Evolutionary conservation across 2,113 vertebrate genomes (phyloP), one percentile per base, ranked within the genome.

Genomic region (Petrocephalus microphthalmus): DNA sequence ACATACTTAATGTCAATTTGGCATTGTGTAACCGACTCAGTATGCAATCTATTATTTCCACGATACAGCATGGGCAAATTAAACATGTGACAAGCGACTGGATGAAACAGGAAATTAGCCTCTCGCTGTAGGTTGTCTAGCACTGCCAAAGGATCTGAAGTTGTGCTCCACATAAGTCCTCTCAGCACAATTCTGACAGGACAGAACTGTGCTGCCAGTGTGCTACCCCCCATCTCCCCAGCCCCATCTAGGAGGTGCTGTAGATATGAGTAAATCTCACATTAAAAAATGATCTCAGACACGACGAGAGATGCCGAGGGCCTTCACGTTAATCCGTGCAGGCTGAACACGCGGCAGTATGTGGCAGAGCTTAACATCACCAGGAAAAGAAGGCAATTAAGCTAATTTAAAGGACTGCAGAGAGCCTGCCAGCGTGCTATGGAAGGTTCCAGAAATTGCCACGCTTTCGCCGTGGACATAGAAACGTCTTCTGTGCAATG

Each of bases 331-430:
- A 92, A 91, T 92, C 89, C 89, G 25, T 88, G n/a, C 88, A 25
- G 89, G 89, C 92, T 91, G 90, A 25, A 15, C 88, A 56, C 0
- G 22, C 91, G 47, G 37, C n/a, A 78, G 49, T 29, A 20, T 20
- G 49, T 57, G 89, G 87, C 90, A 52, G 47, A 78, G 89, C 89
- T 74, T 90, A 88, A 90, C 89, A 88, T 92, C 90, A 67, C 81
- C 89, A 89, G 54, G 90, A 88, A 91, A 92, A 90, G 86, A n/a
- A 90, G 88, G 90, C 92, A 94, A 91, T 93, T 91, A 92, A 92
- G 86, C 90, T 93, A 89, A 91, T 94, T 93, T 89, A 51, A 51
- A 88, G 87, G 84, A 88, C 88, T 52, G 81, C 90, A 87, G 89
- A 89, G 57, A 88, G 88, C 89, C 88, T 91, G 92, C 91, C 92